These are phyloP conservation scores for Diceros bicornis DNA, from an alignment of 2,797 vertebrate genomes.

Conservation along the genomic window DNA sequence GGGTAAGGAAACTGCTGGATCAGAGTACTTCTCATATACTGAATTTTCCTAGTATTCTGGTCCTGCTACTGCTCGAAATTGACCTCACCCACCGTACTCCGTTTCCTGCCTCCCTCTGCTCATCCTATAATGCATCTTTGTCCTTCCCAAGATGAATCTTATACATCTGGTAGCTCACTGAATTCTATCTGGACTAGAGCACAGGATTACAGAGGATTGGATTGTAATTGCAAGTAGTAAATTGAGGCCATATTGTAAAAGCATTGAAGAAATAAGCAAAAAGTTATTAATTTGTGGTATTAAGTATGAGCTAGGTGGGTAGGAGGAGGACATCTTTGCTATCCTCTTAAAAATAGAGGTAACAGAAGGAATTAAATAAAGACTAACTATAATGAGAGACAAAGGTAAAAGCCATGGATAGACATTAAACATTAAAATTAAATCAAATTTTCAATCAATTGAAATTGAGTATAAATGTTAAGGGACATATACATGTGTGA, in stretches of 20 bases:
- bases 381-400: neutral
- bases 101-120: neutral
- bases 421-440: constrained; percentile 31
- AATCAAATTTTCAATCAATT: neutral
- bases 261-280: neutral
- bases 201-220: neutral
- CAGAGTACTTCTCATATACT: neutral
- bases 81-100: neutral
- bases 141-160: neutral
- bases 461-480: constrained; percentile 28
- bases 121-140: neutral
- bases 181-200: neutral
- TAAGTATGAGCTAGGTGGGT: too few relatives aligned
- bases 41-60: neutral
- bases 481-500: neutral
- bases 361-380: neutral
- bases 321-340: neutral
- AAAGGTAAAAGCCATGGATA: neutral
- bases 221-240: neutral
- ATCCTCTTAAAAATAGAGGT: neutral
- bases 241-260: neutral
- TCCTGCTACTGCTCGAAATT: neutral
- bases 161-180: neutral
- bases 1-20: neutral
- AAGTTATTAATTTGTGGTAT: neutral